Percentiles rank a stretch among this genome's conserved stretches.
These are phyloP conservation scores for Drosophila nr. perissopoda DNA, from an alignment of 2,888 invertebrate species.

Conservation along the genomic window DNA sequence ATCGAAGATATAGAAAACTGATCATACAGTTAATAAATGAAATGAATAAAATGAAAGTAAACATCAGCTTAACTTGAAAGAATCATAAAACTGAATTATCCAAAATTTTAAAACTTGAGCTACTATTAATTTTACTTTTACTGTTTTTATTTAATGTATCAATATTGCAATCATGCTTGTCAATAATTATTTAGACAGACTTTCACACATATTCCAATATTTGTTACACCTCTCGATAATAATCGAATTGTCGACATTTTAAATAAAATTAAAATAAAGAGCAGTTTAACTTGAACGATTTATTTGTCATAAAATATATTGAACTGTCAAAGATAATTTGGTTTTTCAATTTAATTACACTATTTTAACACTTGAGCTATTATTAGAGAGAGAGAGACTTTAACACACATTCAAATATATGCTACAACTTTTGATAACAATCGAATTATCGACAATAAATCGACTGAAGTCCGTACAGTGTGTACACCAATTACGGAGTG, in stretches of 20 bases:
- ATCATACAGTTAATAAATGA: no score
- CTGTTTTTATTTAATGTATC: no score
- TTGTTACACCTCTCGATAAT: no score
- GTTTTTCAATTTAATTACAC: background rate
- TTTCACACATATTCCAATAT: background rate
- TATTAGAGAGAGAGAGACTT: background rate
- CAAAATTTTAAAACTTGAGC: background rate
- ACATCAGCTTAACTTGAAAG: background rate
- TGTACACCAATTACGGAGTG: constrained; percentile 15
- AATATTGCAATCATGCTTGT: no score
- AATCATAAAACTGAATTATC: background rate
- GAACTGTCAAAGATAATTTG: background rate
- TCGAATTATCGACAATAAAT: constrained; percentile 1
- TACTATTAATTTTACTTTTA: no score
- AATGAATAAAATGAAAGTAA: no score
- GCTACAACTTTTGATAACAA: background rate
- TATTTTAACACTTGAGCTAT: background rate
- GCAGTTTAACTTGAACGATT: background rate
- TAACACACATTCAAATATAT: background rate
- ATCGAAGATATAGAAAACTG: no score
- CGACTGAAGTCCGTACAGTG: constrained; percentile 19
- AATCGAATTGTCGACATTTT: no score
- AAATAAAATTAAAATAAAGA: background rate
- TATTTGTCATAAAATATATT: background rate
- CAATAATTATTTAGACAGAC: background rate